Base-by-base conservation (phyloP, 2,113 vertebrate species). In the Isichthys henryi region DNA sequence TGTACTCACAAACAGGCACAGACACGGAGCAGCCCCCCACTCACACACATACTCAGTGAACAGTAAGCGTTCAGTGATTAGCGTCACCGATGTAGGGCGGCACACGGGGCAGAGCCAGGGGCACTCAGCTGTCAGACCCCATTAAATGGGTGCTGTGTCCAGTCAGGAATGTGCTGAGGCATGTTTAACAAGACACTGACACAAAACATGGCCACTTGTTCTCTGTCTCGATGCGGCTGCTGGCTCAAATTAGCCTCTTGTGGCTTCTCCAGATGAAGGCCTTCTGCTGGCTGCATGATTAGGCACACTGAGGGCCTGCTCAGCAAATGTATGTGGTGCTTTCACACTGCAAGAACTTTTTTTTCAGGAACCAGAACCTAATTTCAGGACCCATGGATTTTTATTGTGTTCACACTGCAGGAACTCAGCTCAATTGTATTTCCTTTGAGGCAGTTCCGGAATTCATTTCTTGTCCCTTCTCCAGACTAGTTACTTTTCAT, bases 161-260 rank as follows among this genome's bases (percentile, higher is more conserved):
- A 92, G 95, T 93, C 93, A 95, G 91, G 92, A 95, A 96, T 95
- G 94, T 96, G 92, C 90, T 89, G 91, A 93, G 91, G 92, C 92
- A 93, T 91, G 93, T 90, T 92, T 91, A 92, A 91, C 62, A 31
- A 88, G 89, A 91, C 92, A 0, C 1, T 96, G 95, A 96, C 95
- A 96, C 94, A 96, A 96, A 96, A 96, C 95, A 95, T 92, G 94
- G 94, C 92, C 92, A 94, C 95, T 97, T 96, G 96, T 96, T 95
- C 96, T 94, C 88, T 92, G 93, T 90, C 92, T 92, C 94, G 95
- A 92, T 92, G 93, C 93, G 82, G 74, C 90, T 90, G 84, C 88
- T 91, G 85, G 52, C 88, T 89, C 27, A 88, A 88, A 92, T 87
- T 83, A 90, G 58, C 46, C 56, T 91, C 58, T n/a, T 23, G 70